Percentiles rank a stretch among this genome's conserved stretches.
Conservation (phyloP, 2,113 vertebrate genomes). For the Sialia sialis region DNA sequence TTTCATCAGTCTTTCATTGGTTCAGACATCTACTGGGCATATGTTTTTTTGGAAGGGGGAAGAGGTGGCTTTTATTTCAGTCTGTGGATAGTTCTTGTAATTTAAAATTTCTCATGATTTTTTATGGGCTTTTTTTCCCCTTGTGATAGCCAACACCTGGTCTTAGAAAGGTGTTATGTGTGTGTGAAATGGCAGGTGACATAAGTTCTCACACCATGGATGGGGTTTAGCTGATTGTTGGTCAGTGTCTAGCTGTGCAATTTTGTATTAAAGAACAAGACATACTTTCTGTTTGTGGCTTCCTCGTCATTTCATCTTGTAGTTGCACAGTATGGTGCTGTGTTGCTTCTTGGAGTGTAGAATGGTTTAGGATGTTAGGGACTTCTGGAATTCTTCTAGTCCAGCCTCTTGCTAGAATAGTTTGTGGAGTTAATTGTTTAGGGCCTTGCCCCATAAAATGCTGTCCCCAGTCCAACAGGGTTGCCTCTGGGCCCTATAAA, state of each 20-base stretch:
- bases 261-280: neutral
- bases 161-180: neutral
- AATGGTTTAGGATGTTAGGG: neutral
- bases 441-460: neutral
- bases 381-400: neutral
- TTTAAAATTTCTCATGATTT: neutral
- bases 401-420: neutral
- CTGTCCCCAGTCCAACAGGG: neutral
- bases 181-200: neutral
- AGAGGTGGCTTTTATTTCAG: neutral
- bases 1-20: neutral
- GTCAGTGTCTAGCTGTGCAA: neutral
- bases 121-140: neutral
- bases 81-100: neutral
- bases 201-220: neutral
- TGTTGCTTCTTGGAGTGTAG: neutral
- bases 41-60: neutral
- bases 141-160: neutral
- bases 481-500: neutral
- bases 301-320: neutral
- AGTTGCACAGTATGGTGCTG: neutral
- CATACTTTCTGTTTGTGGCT: neutral
- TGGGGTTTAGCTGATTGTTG: neutral
- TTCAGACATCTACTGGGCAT: neutral
- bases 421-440: neutral